These are phyloP conservation scores for Itoplectis maculator DNA, from an alignment of 2,888 invertebrate species.

Conservation along the genomic window DNA sequence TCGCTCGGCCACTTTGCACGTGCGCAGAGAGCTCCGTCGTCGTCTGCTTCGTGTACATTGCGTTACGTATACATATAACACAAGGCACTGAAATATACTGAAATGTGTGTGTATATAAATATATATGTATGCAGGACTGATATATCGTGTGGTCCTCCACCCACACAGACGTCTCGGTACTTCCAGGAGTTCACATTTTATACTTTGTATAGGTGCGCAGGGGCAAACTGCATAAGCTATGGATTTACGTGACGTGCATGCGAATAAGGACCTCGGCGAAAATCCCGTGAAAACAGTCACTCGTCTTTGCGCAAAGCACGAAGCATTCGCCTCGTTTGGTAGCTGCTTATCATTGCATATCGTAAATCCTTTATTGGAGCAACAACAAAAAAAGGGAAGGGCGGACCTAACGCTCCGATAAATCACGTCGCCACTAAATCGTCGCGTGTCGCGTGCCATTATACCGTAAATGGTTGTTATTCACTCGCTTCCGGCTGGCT, in stretches of 20 bases:
- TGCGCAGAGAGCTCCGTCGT: constrained; percentile 4
- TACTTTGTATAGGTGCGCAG: constrained; percentile 9
- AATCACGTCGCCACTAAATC: too few species aligned
- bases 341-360: neutral
- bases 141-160: too few species aligned
- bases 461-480: too few species aligned
- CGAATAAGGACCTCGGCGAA: constrained; percentile 18
- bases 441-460: too few species aligned
- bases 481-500: too few species aligned
- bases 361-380: neutral
- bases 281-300: constrained; percentile 14
- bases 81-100: too few species aligned
- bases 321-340: neutral
- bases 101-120: too few species aligned
- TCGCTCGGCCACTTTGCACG: constrained; percentile 33
- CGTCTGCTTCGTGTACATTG: constrained; percentile 9
- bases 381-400: too few species aligned
- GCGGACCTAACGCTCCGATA: too few species aligned
- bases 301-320: neutral
- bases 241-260: constrained; percentile 38
- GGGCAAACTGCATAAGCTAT: constrained; percentile 21
- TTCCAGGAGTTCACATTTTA: constrained; percentile 26
- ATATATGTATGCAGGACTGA: too few species aligned
- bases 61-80: constrained; percentile 31
- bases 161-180: neutral